Evolutionary conservation across 2,113 vertebrate genomes (phyloP), one percentile per base, ranked within the genome.

Genomic region (Onychorhynchus coronatus): DNA sequence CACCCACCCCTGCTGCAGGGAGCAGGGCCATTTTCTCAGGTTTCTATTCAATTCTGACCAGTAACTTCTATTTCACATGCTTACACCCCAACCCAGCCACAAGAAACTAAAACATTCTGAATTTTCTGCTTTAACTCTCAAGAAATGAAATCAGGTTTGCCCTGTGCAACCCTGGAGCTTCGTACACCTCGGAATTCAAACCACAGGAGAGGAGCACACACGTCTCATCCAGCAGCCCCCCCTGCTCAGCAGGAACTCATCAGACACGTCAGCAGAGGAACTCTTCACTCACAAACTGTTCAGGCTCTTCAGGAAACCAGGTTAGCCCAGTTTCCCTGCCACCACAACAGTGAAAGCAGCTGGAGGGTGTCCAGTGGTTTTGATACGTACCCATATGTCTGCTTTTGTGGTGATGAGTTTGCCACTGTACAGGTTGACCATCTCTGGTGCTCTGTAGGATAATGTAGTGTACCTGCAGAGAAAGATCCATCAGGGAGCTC

Each of bases 381-480:
- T 72, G 15, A 88, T 84, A 97, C 99, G 15, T 97, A 99, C 99
- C 99, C 99, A 99, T 82, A 99, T 99, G 92, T 99, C 99, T 70
- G 99, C 99, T 95, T 99, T 99, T n/a, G 99, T 99, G 73, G 99
- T 99, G 95, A 99, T 99, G 91, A 99, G 96, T 95, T 99, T 99
- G 93, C 99, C 99, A 55, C 98, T 98, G 67, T 99, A 99, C 17
- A 99, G 98, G 97, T 99, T 99, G 88, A 99, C 99, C 99, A 99
- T 99, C 97, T 99, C 99, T 66, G 99, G 99, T 61, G 99, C 99
- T 67, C 99, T 98, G 83, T 99, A 99, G 67, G 99, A 99, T n/a
- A 99, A 96, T 0, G 99, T 99, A 10, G 99, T 99, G 95, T 99
- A 99, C 97, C 99, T 99, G 97, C 5, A 97, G 44, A 80, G 73